A percentile compares a stretch with the other conserved stretches of the same genome.
Evolutionary conservation across 2,113 vertebrate species (phyloP).

Genomic region (Chaetura pelagica): DNA sequence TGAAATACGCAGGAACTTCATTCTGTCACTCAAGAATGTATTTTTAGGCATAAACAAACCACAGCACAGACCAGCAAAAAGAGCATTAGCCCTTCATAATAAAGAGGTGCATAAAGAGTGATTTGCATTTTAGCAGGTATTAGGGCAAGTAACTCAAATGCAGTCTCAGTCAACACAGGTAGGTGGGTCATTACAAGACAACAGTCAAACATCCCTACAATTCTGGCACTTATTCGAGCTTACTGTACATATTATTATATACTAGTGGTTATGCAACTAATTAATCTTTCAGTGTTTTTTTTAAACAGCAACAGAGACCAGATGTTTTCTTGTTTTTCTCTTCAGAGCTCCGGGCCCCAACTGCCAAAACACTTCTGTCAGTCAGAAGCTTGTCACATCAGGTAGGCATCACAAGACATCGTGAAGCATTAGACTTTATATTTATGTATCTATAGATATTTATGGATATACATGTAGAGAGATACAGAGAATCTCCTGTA

Average conservation of each 20-base stretch:
- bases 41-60: neutral
- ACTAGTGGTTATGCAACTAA: constrained; percentile 1
- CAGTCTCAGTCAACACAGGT: neutral
- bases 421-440: neutral
- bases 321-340: constrained; percentile 30
- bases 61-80: neutral
- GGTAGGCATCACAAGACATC: fast-evolving
- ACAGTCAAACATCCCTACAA: neutral
- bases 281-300: neutral
- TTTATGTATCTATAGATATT: too few relatives aligned
- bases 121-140: neutral
- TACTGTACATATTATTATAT: neutral
- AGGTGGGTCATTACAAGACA: neutral
- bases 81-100: neutral
- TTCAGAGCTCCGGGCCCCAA: neutral
- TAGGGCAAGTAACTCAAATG: neutral
- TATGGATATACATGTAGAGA: too few relatives aligned
- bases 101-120: neutral
- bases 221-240: neutral
- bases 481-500: neutral
- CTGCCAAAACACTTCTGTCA: neutral
- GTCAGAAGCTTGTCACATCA: neutral
- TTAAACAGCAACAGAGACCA: constrained; percentile 19
- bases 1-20: neutral
- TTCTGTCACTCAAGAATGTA: neutral